Conservation (phyloP, 2,797 vertebrate genomes). For the Cynopterus sphinx region DNA sequence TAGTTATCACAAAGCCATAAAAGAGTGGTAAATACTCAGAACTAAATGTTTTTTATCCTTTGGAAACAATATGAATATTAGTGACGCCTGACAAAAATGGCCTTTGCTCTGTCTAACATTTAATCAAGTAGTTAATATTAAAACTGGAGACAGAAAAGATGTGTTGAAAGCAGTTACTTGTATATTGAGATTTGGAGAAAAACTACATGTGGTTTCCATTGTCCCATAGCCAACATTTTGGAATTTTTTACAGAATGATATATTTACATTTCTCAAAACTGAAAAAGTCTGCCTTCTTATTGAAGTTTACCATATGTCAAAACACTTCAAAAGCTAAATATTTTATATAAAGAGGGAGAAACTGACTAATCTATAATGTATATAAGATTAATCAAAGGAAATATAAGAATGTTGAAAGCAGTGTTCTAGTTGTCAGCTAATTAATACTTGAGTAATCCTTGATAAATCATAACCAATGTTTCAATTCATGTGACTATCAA, state of each 20-base stretch:
- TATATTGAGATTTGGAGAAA: constrained; percentile 67
- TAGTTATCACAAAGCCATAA: neutral
- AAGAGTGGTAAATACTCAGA: constrained; percentile 36
- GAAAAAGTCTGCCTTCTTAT: constrained; percentile 84
- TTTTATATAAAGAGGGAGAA: constrained; percentile 76
- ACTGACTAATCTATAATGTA: constrained; percentile 78
- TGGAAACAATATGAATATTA: neutral
- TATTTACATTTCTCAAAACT: constrained; percentile 87
- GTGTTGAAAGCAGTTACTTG: constrained; percentile 62
- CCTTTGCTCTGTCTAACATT: constrained; percentile 61
- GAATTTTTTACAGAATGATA: constrained; percentile 82
- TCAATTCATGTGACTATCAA: constrained; percentile 57
- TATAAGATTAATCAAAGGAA: constrained; percentile 63
- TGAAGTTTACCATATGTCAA: constrained; percentile 87
- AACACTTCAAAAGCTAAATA: constrained; percentile 87
- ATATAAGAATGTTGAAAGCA: constrained; percentile 50
- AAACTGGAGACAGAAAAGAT: constrained; percentile 72
- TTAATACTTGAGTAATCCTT: constrained; percentile 58
- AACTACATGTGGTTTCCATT: constrained; percentile 86
- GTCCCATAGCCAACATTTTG: constrained; percentile 83
- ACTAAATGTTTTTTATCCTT: neutral
- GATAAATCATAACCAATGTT: constrained; percentile 55
- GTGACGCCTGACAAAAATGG: neutral
- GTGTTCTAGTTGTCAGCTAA: constrained; percentile 64
- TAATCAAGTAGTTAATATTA: constrained; percentile 54